Evolutionary conservation across 2,888 invertebrate genomes (phyloP).

Genomic region (Hartigia nigra): DNA sequence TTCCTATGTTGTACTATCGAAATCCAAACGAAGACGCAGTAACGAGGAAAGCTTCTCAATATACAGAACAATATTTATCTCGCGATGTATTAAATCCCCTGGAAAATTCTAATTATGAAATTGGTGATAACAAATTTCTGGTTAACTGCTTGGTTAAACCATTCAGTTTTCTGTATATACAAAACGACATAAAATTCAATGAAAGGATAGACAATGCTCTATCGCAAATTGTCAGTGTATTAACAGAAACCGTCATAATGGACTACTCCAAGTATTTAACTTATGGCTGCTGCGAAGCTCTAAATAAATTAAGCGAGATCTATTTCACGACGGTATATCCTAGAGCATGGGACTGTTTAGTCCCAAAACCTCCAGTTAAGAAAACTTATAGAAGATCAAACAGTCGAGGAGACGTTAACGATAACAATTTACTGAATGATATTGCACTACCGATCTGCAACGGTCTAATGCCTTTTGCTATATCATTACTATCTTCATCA

Average conservation of each 20-base stretch:
- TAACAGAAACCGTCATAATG: conserved; percentile 70
- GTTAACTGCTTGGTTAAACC: conserved; percentile 69
- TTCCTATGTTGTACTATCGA: conserved; percentile 66
- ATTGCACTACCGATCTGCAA: conserved; percentile 38
- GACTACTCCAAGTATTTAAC: conserved; percentile 76
- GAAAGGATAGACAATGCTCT: conserved; percentile 68
- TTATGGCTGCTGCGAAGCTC: conserved; percentile 76
- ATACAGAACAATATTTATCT: conserved; percentile 59
- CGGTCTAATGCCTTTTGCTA: conserved; percentile 58
- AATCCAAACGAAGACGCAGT: conserved; percentile 69
- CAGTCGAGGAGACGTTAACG: conserved; percentile 36
- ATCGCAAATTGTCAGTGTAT: conserved; percentile 69
- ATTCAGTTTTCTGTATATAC: conserved; percentile 59
- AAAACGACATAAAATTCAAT: conserved; percentile 41
- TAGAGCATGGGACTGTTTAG: conserved; percentile 74
- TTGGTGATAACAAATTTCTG: conserved; percentile 55
- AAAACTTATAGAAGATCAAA: conserved; percentile 37
- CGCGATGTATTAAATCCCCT: conserved; percentile 30
- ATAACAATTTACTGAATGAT: conserved; percentile 32
- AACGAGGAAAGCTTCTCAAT: conserved; percentile 67
- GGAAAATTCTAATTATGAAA: conserved; percentile 26
- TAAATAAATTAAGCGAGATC: conserved; percentile 73
- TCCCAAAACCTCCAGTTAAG: conserved; percentile 43
- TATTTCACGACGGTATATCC: conserved; percentile 78
- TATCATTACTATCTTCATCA: conserved; percentile 67